phyloP scores from a whole-genome alignment of 1,140 invertebrate genomes.

The Pogonus chalceus region DNA sequence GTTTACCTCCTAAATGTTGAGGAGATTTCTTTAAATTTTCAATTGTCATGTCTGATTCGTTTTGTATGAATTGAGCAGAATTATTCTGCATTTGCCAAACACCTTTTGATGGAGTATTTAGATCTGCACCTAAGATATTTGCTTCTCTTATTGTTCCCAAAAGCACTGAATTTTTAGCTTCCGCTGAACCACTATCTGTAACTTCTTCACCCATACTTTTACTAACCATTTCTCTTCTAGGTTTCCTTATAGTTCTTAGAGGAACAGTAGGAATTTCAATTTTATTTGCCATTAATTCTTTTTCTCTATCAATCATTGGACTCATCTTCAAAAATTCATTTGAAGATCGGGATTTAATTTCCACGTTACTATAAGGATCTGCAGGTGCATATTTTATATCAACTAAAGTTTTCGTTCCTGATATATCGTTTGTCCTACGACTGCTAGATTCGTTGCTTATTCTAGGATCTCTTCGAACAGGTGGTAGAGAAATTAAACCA shows the following conservation, averaged over 20 bases:
- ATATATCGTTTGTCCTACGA: neutral
- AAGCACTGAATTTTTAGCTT: constrained; percentile 23
- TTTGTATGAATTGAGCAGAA: constrained; percentile 12
- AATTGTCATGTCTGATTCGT: constrained; percentile 14
- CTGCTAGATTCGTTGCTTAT: constrained; percentile 9
- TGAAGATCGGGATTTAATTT: too few species aligned
- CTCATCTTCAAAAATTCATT: neutral
- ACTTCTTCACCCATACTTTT: constrained; percentile 36
- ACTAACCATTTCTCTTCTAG: constrained; percentile 26
- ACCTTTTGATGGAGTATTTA: constrained; percentile 12
- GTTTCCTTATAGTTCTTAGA: constrained; percentile 22
- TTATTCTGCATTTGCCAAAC: neutral
- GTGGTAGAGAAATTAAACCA: neutral
- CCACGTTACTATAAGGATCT: neutral
- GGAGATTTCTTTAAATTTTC: constrained; percentile 24
- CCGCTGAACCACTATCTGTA: constrained; percentile 23
- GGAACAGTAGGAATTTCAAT: constrained; percentile 25
- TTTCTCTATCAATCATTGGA: neutral
- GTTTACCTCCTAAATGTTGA: constrained; percentile 35
- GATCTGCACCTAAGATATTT: constrained; percentile 6
- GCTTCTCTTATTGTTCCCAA: constrained; percentile 32
- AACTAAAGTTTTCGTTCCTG: neutral
- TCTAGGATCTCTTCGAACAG: constrained; percentile 27
- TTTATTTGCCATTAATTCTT: neutral
- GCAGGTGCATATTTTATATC: neutral